Conservation (phyloP, 2,797 vertebrate species). For the Sebastes trivittatus region DNA sequence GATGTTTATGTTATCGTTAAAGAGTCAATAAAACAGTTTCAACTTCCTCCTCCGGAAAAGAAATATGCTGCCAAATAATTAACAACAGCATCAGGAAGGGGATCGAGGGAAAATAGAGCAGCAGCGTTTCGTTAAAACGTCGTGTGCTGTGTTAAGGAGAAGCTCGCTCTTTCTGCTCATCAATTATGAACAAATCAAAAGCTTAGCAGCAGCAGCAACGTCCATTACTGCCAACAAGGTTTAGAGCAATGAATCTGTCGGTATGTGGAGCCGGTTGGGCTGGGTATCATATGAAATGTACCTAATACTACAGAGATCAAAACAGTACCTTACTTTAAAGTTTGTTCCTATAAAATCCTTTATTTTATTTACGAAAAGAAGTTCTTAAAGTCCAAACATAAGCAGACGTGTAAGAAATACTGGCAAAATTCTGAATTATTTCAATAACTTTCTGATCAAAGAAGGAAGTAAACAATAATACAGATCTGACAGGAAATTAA, state of each 20-base stretch:
- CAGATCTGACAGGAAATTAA: not conserved
- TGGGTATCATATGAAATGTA: not conserved
- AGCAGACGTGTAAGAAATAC: not conserved
- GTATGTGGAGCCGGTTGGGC: not conserved
- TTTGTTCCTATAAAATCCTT: too few species aligned
- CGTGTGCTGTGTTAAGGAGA: not conserved
- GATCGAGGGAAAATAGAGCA: not conserved
- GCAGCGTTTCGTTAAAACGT: not conserved
- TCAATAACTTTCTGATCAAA: not conserved
- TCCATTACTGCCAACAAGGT: constrained; percentile 10
- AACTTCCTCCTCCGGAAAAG: not conserved
- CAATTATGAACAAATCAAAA: constrained; percentile 46
- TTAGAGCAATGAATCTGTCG: not conserved
- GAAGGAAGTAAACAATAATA: not conserved
- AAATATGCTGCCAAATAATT: not conserved
- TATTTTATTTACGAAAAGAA: too few species aligned
- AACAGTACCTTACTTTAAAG: too few species aligned
- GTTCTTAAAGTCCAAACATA: not conserved
- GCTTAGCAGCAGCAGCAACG: constrained; percentile 4
- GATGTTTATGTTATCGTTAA: not conserved
- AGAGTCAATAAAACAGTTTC: not conserved
- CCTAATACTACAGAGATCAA: too few species aligned
- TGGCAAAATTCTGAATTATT: not conserved
- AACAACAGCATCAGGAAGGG: not conserved
- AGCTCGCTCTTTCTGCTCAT: constrained; percentile 31